Evolutionary conservation across 2,888 invertebrate species (phyloP), one percentile per base, ranked within the genome.

Genomic region (Furcula furcula): DNA sequence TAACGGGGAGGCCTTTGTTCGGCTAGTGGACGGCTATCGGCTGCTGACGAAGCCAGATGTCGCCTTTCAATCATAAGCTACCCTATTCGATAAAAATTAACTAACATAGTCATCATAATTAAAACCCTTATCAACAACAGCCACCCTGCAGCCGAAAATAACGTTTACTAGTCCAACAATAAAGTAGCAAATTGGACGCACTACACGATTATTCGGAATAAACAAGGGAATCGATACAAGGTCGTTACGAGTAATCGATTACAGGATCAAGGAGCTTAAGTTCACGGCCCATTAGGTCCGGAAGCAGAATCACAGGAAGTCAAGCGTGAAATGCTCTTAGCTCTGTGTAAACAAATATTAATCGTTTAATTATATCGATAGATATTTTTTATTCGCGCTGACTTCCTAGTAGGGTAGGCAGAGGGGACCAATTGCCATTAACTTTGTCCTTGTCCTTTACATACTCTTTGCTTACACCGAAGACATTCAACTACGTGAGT

Each of bases 231-330:
- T 49, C 49, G 36, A 49, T 39, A 32, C 34, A 9, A 23, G 49
- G 44, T 44, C 50, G 35, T 39, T 26, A 35, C 23, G 33, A 50
- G 40, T 29, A 26, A 26, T 50, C 50, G 49, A 37, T 54, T 49
- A 34, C 33, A 45, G 45, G 51, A 40, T 44, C 50, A 13, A 21
- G 27, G 36, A 26, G 34, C 34, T 36, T 32, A 34, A 39, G 39
- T 53, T 53, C 29, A 25, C 40, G 50, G 28, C 23, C 29, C 50
- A 49, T 49, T 49, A 49, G 16, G 7, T 7, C 4, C 7, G 14
- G 18, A 18, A 12, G 16, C 16, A 6, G 10, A 19, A 29, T 25
- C 25, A 10, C 9, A 10, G 10, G 12, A 12, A 25, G 25, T 25
- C 25, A n/a, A 25, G 13, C 25, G 13, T 9, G 7, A 2, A n/a